These are phyloP conservation scores for Falco novaeseelandiae DNA, from an alignment of 2,797 vertebrate genomes.

Conservation along the genomic window DNA sequence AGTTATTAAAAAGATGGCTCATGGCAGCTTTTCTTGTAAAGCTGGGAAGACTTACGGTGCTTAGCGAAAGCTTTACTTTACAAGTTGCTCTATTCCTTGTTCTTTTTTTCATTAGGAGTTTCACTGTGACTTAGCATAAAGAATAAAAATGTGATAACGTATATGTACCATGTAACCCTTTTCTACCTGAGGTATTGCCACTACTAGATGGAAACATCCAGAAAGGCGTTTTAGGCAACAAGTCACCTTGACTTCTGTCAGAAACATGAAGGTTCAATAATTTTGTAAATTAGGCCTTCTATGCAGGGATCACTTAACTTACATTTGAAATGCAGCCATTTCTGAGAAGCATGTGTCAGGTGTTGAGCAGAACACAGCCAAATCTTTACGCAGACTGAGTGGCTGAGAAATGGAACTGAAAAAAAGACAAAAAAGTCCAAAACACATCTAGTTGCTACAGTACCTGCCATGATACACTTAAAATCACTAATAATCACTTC, in stretches of 20 bases:
- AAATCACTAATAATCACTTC: constrained; percentile 5
- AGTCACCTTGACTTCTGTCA: not conserved
- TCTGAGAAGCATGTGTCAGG: constrained; percentile 24
- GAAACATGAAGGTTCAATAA: not conserved
- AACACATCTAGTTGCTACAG: not conserved
- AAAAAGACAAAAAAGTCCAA: not conserved
- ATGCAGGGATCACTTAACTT: constrained; percentile 3
- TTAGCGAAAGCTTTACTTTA: constrained; percentile 34
- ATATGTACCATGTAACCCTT: not conserved
- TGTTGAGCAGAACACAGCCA: constrained; percentile 16
- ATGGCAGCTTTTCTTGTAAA: constrained; percentile 14
- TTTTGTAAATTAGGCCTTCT: constrained; percentile 3
- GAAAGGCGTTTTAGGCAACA: not conserved
- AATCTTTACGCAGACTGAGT: not conserved
- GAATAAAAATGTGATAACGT: constrained; percentile 20
- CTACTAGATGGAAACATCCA: not conserved
- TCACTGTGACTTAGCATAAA: constrained; percentile 25
- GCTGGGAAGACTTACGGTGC: not conserved
- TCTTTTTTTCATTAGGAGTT: constrained; percentile 47
- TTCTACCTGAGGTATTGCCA: not conserved
- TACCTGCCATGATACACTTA: constrained; percentile 11
- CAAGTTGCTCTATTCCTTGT: constrained; percentile 3
- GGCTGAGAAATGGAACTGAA: not conserved
- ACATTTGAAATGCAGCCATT: constrained; percentile 18
- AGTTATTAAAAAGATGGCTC: constrained; percentile 37